Evolutionary conservation across 2,888 invertebrate genomes (phyloP).

Genomic region (Drosophila limbata): DNA sequence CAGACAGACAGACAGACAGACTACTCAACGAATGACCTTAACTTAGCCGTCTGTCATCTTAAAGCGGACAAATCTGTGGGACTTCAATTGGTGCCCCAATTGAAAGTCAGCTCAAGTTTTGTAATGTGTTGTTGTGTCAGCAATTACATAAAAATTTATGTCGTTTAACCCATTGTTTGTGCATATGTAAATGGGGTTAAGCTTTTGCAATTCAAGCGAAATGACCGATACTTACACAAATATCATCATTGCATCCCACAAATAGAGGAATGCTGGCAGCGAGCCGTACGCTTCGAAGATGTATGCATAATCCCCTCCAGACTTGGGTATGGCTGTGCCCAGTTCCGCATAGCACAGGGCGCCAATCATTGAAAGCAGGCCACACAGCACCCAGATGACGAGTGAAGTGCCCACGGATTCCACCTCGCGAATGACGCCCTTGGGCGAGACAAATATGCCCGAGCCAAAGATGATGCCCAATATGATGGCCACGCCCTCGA

Average conservation of each 20-base stretch:
- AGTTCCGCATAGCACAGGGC: constrained; percentile 99
- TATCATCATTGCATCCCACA: constrained; percentile 98
- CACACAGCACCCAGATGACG: constrained; percentile 94
- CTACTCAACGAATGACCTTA: constrained; percentile 30
- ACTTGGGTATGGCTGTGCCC: constrained; percentile 92
- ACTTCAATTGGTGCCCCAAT: constrained; percentile 41
- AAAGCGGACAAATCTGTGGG: constrained; percentile 23
- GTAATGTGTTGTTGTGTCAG: constrained; percentile 7
- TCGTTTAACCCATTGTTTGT: constrained; percentile 13
- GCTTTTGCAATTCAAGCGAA: constrained; percentile 17
- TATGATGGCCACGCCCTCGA: constrained; percentile 97
- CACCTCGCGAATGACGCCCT: constrained; percentile 95
- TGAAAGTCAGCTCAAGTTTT: constrained; percentile 22
- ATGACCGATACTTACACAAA: constrained; percentile 92
- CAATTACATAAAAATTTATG: constrained; percentile 24
- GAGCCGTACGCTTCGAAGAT: constrained; percentile 96
- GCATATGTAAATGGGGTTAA: constrained; percentile 34
- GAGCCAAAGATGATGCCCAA: constrained; percentile 98
- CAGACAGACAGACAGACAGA: constrained; percentile 2
- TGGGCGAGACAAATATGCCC: constrained; percentile 98
- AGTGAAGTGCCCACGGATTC: constrained; percentile 95
- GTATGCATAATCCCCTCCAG: constrained; percentile 99
- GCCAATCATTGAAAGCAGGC: constrained; percentile 95
- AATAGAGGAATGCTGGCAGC: constrained; percentile 95
- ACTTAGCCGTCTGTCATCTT: neutral